Conservation (phyloP, 2,113 vertebrate genomes). For the Spea multiplicata region DNA sequence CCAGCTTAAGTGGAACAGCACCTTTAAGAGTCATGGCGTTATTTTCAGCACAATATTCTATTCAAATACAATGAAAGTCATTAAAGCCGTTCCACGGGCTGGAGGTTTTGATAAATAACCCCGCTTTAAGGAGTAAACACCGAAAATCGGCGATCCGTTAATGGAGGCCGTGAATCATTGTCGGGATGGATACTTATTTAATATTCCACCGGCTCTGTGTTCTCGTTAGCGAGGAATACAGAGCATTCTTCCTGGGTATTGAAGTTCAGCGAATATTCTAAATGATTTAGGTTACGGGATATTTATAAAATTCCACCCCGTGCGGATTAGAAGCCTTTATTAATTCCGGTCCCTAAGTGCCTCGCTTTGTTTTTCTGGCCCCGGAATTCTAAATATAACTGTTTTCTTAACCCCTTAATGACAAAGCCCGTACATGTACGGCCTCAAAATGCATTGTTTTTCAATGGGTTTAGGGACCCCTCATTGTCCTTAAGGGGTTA, state of each 20-base stretch:
- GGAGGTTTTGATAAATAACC: slow-evolving; percentile 14
- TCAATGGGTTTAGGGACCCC: too few species aligned
- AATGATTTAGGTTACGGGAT: slow-evolving; percentile 22
- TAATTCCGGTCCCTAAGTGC: neutral
- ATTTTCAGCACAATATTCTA: neutral
- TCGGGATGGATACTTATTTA: neutral
- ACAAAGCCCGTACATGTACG: too few species aligned
- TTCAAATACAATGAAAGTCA: neutral
- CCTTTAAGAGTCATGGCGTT: neutral
- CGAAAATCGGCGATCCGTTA: slow-evolving; percentile 17
- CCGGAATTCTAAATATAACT: neutral
- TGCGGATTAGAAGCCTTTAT: neutral
- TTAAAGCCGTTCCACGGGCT: neutral
- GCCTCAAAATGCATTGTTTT: too few species aligned
- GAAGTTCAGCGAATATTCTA: neutral
- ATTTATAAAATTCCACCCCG: neutral
- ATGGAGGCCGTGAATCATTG: slow-evolving; percentile 32
- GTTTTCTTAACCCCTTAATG: neutral
- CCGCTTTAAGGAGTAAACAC: neutral
- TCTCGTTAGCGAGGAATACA: neutral
- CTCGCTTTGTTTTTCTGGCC: neutral
- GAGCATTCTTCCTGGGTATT: neutral
- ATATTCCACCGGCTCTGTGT: slow-evolving; percentile 19
- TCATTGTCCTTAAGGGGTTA: neutral
- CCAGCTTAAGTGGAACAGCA: too few species aligned